phyloP scores from a whole-genome alignment of 2,888 invertebrate species.

The Orchestes rusci region DNA sequence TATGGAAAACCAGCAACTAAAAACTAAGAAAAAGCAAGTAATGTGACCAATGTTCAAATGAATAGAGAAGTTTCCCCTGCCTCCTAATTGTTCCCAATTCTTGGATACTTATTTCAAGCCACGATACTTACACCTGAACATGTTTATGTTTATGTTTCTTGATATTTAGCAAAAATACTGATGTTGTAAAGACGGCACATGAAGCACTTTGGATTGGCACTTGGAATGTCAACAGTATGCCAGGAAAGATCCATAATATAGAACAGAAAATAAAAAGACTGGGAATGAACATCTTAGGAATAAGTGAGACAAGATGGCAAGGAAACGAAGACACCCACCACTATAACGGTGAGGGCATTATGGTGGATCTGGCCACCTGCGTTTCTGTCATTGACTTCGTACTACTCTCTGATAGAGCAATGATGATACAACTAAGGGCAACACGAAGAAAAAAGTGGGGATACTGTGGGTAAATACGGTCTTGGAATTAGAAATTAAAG shows the following conservation, averaged over 20 bases:
- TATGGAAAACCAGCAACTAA: too few relatives aligned
- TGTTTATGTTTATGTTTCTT: too few relatives aligned
- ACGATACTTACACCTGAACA: too few relatives aligned
- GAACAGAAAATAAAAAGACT: background rate
- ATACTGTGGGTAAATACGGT: slow-evolving; percentile 12
- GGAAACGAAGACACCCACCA: slow-evolving; percentile 3
- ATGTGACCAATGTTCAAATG: too few relatives aligned
- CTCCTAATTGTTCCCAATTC: too few relatives aligned
- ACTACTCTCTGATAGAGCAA: slow-evolving; percentile 3
- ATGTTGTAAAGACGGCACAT: too few relatives aligned
- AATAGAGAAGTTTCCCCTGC: too few relatives aligned
- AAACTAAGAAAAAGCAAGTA: too few relatives aligned
- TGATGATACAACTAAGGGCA: background rate
- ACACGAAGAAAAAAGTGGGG: background rate
- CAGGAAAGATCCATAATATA: slow-evolving; percentile 4
- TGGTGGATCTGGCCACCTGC: slow-evolving; percentile 1
- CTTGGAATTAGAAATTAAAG: slow-evolving; percentile 13
- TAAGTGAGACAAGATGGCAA: slow-evolving; percentile 3
- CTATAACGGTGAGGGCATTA: background rate
- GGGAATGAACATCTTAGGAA: slow-evolving; percentile 1
- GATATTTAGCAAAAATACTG: too few relatives aligned
- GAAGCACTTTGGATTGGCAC: too few relatives aligned
- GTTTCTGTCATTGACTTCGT: slow-evolving; percentile 3
- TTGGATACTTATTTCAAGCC: too few relatives aligned
- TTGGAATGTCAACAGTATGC: too few relatives aligned